Percentiles rank a stretch among this genome's conserved stretches.
These are phyloP conservation scores for Aleadryas rufinucha DNA, from an alignment of 2,113 vertebrate species.

Conservation along the genomic window DNA sequence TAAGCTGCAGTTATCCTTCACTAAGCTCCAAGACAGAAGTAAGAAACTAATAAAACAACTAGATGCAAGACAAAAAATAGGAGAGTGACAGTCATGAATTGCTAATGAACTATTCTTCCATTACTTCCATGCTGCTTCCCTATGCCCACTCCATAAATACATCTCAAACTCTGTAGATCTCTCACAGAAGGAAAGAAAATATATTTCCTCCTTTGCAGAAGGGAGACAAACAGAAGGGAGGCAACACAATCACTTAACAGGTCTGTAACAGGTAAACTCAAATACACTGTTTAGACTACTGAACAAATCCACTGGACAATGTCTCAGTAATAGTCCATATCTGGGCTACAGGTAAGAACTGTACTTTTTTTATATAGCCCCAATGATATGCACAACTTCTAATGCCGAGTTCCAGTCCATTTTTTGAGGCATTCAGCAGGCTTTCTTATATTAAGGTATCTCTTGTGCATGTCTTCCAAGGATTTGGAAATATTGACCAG, in stretches of 20 bases:
- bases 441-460: background rate
- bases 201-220: background rate
- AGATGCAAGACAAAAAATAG: background rate
- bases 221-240: background rate
- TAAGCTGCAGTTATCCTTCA: background rate
- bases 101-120: background rate
- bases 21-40: background rate
- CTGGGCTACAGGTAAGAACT: background rate
- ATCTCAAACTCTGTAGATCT: background rate
- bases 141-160: background rate
- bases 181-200: background rate
- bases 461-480: background rate
- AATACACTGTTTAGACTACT: background rate
- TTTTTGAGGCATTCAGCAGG: background rate
- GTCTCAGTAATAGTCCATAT: background rate
- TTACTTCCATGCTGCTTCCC: background rate
- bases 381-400: background rate
- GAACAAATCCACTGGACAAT: background rate
- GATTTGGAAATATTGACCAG: background rate
- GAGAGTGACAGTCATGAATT: background rate
- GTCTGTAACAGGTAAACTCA: background rate
- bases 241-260: background rate
- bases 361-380: background rate
- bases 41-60: background rate
- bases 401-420: background rate